phyloP scores from a whole-genome alignment of 2,888 invertebrate genomes.

The Mimas tiliae region DNA sequence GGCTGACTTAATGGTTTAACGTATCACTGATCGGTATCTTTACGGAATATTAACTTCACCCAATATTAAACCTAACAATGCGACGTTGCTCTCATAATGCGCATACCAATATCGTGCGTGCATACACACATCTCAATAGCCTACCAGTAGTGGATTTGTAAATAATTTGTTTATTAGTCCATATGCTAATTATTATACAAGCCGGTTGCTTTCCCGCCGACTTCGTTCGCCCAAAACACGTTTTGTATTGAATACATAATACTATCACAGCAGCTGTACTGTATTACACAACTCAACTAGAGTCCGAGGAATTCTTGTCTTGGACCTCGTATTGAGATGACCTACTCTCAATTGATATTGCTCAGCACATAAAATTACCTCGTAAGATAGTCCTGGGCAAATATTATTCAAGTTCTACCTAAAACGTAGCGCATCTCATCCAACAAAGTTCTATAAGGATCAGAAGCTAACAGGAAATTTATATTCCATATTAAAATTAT shows the following conservation, averaged over 20 bases:
- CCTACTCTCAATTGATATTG: not conserved
- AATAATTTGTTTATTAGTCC: not conserved
- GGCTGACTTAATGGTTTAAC: constrained; percentile 1
- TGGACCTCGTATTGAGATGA: not conserved
- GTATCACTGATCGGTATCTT: constrained; percentile 8
- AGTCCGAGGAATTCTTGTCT: not conserved
- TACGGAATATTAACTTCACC: constrained; percentile 8
- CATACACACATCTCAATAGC: no score
- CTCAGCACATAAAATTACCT: not conserved
- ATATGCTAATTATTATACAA: not conserved
- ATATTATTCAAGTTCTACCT: not conserved
- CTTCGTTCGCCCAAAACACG: not conserved
- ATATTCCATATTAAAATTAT: no score
- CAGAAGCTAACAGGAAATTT: no score
- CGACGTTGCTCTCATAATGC: no score
- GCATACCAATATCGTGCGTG: no score
- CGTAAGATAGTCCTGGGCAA: not conserved
- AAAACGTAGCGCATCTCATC: not conserved
- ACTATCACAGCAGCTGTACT: not conserved
- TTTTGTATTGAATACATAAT: not conserved
- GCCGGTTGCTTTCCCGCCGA: not conserved
- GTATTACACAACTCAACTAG: no score
- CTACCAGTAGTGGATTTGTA: not conserved
- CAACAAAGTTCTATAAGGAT: no score
- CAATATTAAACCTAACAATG: not conserved